Base-by-base conservation (phyloP, 2,797 vertebrate species). In the Ispidina picta region DNA sequence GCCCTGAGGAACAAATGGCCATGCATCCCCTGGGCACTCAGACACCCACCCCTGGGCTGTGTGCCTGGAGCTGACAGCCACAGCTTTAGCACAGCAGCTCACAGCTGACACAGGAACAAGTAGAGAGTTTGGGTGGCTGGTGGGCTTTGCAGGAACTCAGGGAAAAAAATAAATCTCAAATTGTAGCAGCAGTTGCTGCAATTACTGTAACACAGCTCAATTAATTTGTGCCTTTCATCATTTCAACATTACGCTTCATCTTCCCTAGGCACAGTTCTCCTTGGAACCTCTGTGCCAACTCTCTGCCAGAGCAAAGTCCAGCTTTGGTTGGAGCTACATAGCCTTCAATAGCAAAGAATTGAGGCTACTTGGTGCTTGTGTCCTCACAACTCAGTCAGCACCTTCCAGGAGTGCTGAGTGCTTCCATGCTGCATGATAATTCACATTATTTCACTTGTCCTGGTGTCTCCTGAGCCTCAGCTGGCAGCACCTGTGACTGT, bases 41-140 rank as follows among this genome's bases (percentile, higher is more conserved):
- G 56, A 88, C 89, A 90, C 77, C 76, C 83, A 95, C 66, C 77
- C 72, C 63, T 0, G 1, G 84, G 85, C 90, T 77, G 43, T 4
- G 15, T 7, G 90, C 88, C 86, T 76, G 70, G 58, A 88, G 69
- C 69, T 83, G 51, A 90, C 35, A 91, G 60, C 64, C 84, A 83
- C 64, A 86, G 75, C 65, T 88, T 70, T 49, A 90, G 15, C 73
- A 66, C 73, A 87, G 72, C 0, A 74, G 33, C 78, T 64, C 60
- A 71, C n/a, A 90, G 78, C 51, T 82, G 37, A 88, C 58, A 62
- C 41, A 48, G 25, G 66, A 86, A 78, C 11, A 85, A 58, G 16
- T 56, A 51, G 8, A 92, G 26, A 92, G 26, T 0, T 8, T 16
- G 72, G 66, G 31, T n/a, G 46, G 39, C 59, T 64, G 19, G 4